Evolutionary conservation across 2,113 vertebrate genomes (phyloP), one percentile per base, ranked within the genome.

Genomic region (Genyomyrus donnyi): DNA sequence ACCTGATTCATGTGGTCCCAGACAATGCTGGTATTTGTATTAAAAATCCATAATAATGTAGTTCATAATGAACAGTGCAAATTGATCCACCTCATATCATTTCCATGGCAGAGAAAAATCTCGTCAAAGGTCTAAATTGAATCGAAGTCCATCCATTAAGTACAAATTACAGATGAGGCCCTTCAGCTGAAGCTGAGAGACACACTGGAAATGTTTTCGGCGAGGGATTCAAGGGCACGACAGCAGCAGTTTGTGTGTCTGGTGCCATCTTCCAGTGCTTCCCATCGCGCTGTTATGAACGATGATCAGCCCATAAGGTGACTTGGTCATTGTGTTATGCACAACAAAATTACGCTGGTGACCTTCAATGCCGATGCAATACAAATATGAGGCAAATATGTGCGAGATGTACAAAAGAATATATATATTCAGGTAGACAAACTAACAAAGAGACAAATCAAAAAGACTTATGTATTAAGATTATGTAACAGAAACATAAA

Each of bases 21-120:
- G 35, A 24, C n/a, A 88, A 46, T 45, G 6, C 35, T 66, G 39
- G 27, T 62, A 42, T 62, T 88, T 88, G 39, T 62, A 62, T 58
- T 42, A 88, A 88, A 31, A 66, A 45, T 66, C 87, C 35, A 31
- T 88, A 50, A 52, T 39, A 66, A 88, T 62, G 87, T 58, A 66
- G 53, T 31, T 50, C 87, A 62, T 62, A 62, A 45, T 66, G 87
- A 88, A 88, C 87, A 66, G 53, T 42, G 87, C 87, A 56, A 88
- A 88, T 58, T 66, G 87, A 88, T 88, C 87, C 49, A 17, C 53
- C 53, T 19, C 86, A 88, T 45, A 42, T 88, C 87, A 88, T 58
- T 42, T 15, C 52, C 35, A 11, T 39, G 87, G 21, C 49, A 46
- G 39, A 88, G 49, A 31, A 31, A 39, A 39, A 53, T 45, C 56